Evolutionary conservation across 2,888 invertebrate species (phyloP).

Genomic region (Pandemis heparana): DNA sequence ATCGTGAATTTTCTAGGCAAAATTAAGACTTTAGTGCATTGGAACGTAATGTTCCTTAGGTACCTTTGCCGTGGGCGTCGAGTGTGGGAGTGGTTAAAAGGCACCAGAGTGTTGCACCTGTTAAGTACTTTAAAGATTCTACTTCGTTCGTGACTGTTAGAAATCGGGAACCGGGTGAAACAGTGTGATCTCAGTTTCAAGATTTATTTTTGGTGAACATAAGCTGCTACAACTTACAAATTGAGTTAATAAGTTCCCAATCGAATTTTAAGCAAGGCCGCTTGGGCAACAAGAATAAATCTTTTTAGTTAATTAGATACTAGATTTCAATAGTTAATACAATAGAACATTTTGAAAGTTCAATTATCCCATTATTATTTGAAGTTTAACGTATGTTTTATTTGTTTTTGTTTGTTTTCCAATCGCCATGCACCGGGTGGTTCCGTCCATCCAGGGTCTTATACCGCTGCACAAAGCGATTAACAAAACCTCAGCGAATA

Average conservation of each 20-base stretch:
- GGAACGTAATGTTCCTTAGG: constrained; percentile 86
- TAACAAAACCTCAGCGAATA: constrained; percentile 82
- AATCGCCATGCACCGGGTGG: constrained; percentile 75
- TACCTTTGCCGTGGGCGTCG: constrained; percentile 85
- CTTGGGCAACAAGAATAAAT: constrained; percentile 71
- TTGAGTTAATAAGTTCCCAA: background rate
- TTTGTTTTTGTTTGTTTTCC: constrained; percentile 74
- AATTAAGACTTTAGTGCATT: constrained; percentile 84
- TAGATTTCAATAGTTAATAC: constrained; percentile 75
- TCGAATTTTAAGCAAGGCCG: background rate
- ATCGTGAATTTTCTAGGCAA: constrained; percentile 78
- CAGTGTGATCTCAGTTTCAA: constrained; percentile 74
- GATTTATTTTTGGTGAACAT: constrained; percentile 71
- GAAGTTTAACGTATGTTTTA: constrained; percentile 61
- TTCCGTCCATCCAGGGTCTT: constrained; percentile 77
- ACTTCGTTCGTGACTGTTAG: constrained; percentile 84
- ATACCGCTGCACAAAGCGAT: constrained; percentile 84
- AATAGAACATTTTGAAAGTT: constrained; percentile 59
- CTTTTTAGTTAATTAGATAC: constrained; percentile 75
- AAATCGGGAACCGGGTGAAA: constrained; percentile 77
- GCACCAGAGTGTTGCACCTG: constrained; percentile 86
- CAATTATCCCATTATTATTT: constrained; percentile 65
- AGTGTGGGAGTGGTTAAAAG: constrained; percentile 86
- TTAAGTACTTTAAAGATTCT: constrained; percentile 85
- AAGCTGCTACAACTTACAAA: background rate